These are phyloP conservation scores for Eulemur rufifrons DNA, from an alignment of 2,113 vertebrate genomes.

Conservation along the genomic window DNA sequence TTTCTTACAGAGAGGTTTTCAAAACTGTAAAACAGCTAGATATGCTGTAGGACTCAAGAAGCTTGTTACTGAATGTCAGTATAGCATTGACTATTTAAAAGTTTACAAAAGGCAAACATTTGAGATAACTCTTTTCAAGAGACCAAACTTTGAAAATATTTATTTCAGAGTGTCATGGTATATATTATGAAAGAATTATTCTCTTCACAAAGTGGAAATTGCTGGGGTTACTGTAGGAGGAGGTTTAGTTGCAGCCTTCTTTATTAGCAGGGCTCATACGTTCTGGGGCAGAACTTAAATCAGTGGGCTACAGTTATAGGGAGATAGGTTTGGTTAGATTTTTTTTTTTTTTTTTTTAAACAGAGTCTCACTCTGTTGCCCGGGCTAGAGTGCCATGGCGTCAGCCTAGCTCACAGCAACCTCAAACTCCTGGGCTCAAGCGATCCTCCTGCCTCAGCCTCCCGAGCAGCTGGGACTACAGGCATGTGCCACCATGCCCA, in stretches of 20 bases:
- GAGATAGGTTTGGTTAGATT: background rate
- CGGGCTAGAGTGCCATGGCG: too few relatives aligned
- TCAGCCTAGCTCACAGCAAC: too few relatives aligned
- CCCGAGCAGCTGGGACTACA: too few relatives aligned
- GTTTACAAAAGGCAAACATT: background rate
- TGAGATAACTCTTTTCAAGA: background rate
- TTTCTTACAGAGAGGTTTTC: background rate
- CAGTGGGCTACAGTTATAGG: background rate
- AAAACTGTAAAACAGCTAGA: background rate
- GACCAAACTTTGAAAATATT: background rate
- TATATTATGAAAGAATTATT: background rate
- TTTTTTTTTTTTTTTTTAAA: too few relatives aligned
- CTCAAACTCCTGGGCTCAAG: too few relatives aligned
- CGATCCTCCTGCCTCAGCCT: too few relatives aligned
- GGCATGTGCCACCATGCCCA: too few relatives aligned
- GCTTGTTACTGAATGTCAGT: background rate
- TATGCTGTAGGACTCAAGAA: background rate
- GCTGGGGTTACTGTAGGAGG: background rate
- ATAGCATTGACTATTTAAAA: background rate
- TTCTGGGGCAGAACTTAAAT: background rate
- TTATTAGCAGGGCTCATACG: background rate
- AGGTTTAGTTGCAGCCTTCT: background rate
- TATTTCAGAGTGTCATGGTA: background rate
- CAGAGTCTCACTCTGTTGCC: too few relatives aligned
- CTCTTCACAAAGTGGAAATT: background rate